Evolutionary conservation across 1,140 invertebrate species (phyloP).

Genomic region (Leptoteleia sp.): DNA sequence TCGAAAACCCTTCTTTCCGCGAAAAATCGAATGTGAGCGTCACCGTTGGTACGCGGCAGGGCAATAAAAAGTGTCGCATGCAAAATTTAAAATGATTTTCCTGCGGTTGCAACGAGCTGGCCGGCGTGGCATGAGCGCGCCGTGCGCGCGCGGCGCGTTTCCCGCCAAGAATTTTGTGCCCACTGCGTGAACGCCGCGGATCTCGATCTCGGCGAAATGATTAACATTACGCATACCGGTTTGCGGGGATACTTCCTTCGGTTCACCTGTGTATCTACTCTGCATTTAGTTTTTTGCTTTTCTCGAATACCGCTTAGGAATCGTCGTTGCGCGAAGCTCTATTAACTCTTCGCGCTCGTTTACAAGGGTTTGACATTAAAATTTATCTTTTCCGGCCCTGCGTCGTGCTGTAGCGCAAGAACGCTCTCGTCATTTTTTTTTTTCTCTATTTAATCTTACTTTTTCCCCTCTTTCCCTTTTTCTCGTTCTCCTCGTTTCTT

Average conservation of each 20-base stretch:
- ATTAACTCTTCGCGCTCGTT: slow-evolving; percentile 69
- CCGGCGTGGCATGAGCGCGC: slow-evolving; percentile 25
- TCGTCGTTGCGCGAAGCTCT: slow-evolving; percentile 69
- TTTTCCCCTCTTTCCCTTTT: slow-evolving; percentile 3
- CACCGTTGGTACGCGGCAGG: too few species aligned
- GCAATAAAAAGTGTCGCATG: too few species aligned
- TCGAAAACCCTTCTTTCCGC: too few species aligned
- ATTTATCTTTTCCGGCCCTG: slow-evolving; percentile 68
- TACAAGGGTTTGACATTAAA: slow-evolving; percentile 69
- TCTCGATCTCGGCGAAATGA: slow-evolving; percentile 66
- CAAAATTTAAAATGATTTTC: slow-evolving; percentile 32
- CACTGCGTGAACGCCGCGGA: slow-evolving; percentile 53
- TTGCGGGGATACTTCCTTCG: slow-evolving; percentile 67
- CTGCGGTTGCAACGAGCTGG: too few species aligned
- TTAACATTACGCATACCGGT: slow-evolving; percentile 69
- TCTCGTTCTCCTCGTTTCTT: slow-evolving; percentile 1
- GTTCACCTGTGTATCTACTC: slow-evolving; percentile 68
- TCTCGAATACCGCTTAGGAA: slow-evolving; percentile 67
- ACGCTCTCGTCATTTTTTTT: slow-evolving; percentile 50
- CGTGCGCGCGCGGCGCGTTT: slow-evolving; percentile 49
- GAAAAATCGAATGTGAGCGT: too few species aligned
- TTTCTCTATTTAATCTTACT: slow-evolving; percentile 1
- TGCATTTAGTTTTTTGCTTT: slow-evolving; percentile 68
- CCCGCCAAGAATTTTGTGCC: slow-evolving; percentile 66
- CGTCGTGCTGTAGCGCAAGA: slow-evolving; percentile 42